A percentile compares a stretch with the other conserved stretches of the same genome.
phyloP scores from a whole-genome alignment of 2,113 vertebrate genomes.

The Elephas maximus region DNA sequence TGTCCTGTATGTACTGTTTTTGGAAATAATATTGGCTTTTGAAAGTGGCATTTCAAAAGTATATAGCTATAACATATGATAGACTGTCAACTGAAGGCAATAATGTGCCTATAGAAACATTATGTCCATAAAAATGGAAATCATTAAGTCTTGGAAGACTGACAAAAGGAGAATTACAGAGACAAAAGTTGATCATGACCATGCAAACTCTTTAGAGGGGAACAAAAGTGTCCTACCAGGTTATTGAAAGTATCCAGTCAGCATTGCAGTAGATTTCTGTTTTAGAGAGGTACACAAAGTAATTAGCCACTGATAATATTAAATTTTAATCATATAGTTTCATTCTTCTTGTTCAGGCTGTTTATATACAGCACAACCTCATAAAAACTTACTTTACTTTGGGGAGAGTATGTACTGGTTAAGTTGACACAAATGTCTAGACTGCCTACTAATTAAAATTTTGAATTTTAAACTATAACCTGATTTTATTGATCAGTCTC shows the following conservation, averaged over 20 bases:
- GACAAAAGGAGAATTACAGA: neutral
- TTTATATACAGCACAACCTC: neutral
- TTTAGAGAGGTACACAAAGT: neutral
- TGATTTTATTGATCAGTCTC: neutral
- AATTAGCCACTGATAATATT: neutral
- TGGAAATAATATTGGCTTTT: neutral
- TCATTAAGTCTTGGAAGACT: neutral
- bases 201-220: neutral
- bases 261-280: neutral
- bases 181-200: neutral
- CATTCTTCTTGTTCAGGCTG: neutral
- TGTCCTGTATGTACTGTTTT: neutral
- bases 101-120: neutral
- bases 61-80: neutral
- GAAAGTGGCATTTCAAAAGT: neutral
- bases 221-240: neutral
- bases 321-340: neutral
- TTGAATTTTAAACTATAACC: slow-evolving; percentile 42
- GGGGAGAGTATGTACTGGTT: neutral
- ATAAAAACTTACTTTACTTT: neutral
- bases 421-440: neutral
- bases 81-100: neutral
- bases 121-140: neutral
- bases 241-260: neutral
- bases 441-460: slow-evolving; percentile 16